phyloP scores from a whole-genome alignment of 2,113 vertebrate genomes.

The Parus major region DNA sequence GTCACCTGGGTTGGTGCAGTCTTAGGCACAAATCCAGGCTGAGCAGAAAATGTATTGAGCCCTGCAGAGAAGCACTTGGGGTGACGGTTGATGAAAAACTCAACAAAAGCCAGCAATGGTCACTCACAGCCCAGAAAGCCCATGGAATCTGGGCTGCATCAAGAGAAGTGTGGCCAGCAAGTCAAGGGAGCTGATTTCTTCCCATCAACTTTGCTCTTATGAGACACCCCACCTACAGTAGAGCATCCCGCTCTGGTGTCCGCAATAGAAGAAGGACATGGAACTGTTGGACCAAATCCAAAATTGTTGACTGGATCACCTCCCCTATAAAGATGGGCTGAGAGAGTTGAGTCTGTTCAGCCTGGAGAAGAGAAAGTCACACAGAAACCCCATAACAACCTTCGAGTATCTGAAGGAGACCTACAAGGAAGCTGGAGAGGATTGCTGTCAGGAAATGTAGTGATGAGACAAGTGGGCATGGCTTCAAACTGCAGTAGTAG shows the following conservation, averaged over 20 bases:
- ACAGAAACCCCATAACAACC: neutral
- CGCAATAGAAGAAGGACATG: too few relatives aligned
- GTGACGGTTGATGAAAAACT: neutral
- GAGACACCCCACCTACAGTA: neutral
- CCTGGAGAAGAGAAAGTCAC: rapidly evolving
- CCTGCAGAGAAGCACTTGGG: neutral
- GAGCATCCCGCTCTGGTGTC: neutral
- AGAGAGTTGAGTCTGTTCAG: neutral
- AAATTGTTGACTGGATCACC: too few relatives aligned
- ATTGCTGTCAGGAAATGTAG: neutral
- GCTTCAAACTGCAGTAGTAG: neutral
- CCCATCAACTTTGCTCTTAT: neutral
- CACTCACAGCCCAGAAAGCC: neutral
- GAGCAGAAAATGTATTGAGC: neutral
- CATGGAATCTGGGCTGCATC: rapidly evolving
- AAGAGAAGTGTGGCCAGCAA: neutral
- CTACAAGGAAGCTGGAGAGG: neutral
- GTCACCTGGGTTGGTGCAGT: neutral
- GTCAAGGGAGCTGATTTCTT: neutral
- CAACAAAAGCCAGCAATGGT: too few relatives aligned
- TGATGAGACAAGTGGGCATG: neutral
- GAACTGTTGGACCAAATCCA: neutral
- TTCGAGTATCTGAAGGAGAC: neutral
- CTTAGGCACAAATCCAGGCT: neutral
- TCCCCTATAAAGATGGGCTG: neutral